phyloP scores from a whole-genome alignment of 2,113 vertebrate species.

The Phaethon lepturus region DNA sequence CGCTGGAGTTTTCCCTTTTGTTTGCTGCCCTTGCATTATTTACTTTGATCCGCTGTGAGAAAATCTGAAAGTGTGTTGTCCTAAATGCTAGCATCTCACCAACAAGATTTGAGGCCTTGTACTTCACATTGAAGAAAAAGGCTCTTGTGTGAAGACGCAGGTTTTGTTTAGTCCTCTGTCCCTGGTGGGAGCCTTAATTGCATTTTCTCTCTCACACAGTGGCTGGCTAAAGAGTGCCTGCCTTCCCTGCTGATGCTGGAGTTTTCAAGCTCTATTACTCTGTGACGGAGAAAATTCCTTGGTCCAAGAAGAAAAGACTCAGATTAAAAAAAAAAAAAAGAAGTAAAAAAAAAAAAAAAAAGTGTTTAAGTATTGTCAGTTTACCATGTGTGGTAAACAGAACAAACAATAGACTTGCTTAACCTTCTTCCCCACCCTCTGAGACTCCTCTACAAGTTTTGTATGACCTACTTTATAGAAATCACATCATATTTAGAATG shows the following conservation, averaged over 20 bases:
- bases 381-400: slow-evolving; percentile 72
- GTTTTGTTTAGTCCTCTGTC: slow-evolving; percentile 85
- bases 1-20: slow-evolving; percentile 81
- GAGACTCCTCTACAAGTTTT: slow-evolving; percentile 57
- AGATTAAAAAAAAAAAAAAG: slow-evolving; percentile 40
- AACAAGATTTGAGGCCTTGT: slow-evolving; percentile 83
- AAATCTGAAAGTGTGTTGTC: slow-evolving; percentile 86
- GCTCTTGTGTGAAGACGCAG: slow-evolving; percentile 83
- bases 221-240: slow-evolving; percentile 81
- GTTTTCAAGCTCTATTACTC: slow-evolving; percentile 86
- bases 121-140: slow-evolving; percentile 80
- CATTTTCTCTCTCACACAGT: slow-evolving; percentile 87
- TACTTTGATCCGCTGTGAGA: slow-evolving; percentile 87
- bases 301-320: slow-evolving; percentile 78
- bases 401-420: slow-evolving; percentile 64
- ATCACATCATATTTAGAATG: slow-evolving; percentile 58
- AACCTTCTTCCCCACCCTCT: slow-evolving; percentile 28
- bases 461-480: slow-evolving; percentile 55
- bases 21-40: slow-evolving; percentile 83
- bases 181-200: slow-evolving; percentile 90
- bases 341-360: slow-evolving; percentile 5
- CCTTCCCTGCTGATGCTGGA: slow-evolving; percentile 85
- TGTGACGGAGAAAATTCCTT: slow-evolving; percentile 82
- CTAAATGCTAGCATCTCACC: slow-evolving; percentile 85
- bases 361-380: slow-evolving; percentile 75